A percentile compares a stretch with the other conserved stretches of the same genome.
These are phyloP conservation scores for Nomada ruficornis DNA, from an alignment of 2,888 invertebrate species.

Conservation along the genomic window DNA sequence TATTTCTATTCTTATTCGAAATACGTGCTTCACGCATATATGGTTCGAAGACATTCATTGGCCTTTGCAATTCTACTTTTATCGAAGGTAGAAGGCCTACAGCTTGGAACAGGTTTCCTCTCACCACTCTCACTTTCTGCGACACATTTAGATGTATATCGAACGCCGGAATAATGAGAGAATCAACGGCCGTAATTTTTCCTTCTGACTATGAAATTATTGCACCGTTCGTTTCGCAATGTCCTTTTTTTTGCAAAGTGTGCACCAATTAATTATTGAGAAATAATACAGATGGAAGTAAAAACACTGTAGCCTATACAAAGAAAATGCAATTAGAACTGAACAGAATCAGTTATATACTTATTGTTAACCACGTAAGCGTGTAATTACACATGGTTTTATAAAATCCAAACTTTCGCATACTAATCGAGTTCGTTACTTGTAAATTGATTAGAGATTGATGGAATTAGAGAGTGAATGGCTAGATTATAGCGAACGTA, in stretches of 20 bases:
- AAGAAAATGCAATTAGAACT: not conserved
- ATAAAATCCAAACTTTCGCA: not conserved
- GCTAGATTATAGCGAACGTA: constrained; percentile 46
- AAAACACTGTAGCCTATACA: not conserved
- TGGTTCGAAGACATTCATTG: constrained; percentile 43
- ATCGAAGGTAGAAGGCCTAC: constrained; percentile 52
- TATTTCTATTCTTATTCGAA: constrained; percentile 31
- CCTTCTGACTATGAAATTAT: not conserved
- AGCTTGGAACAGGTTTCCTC: constrained; percentile 74
- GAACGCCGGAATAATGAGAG: constrained; percentile 37
- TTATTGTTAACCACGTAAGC: too few relatives aligned
- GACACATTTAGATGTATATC: constrained; percentile 70
- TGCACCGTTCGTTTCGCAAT: not conserved
- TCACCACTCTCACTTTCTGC: constrained; percentile 74
- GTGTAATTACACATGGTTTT: not conserved
- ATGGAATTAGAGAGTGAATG: constrained; percentile 51
- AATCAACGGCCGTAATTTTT: constrained; percentile 33
- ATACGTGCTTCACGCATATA: constrained; percentile 25
- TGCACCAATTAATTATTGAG: not conserved
- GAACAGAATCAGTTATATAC: too few relatives aligned
- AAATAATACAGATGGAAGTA: too few relatives aligned
- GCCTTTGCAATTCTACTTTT: constrained; percentile 53
- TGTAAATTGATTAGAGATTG: constrained; percentile 14
- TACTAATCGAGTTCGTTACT: not conserved
- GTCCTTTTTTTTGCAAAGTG: not conserved